These are phyloP conservation scores for Macrochelys suwanniensis DNA, from an alignment of 2,797 vertebrate genomes.

Conservation along the genomic window DNA sequence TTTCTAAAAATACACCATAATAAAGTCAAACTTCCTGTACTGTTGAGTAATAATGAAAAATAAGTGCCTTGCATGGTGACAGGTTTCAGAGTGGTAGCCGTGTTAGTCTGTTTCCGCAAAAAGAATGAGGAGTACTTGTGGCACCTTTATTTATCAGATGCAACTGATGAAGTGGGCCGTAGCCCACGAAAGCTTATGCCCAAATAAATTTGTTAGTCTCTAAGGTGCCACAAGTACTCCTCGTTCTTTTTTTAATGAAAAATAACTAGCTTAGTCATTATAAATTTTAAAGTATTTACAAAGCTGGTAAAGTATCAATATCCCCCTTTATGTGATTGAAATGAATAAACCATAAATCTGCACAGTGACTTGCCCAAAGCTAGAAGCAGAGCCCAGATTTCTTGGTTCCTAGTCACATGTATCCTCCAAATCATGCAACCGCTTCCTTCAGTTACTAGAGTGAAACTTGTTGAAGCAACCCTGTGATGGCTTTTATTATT, in stretches of 20 bases:
- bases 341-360: background rate
- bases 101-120: too few species aligned
- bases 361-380: background rate
- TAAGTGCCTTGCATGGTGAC: too few species aligned
- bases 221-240: too few species aligned
- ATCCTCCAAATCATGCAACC: background rate
- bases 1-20: background rate
- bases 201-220: too few species aligned
- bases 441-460: background rate
- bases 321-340: background rate
- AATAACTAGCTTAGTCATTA: background rate
- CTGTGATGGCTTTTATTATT: background rate
- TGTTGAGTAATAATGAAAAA: background rate
- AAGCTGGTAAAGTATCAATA: background rate
- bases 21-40: background rate
- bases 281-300: background rate
- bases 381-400: background rate
- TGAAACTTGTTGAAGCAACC: background rate
- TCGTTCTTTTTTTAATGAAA: background rate
- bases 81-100: too few species aligned
- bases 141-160: too few species aligned
- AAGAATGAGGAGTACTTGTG: too few species aligned
- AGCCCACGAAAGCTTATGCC: too few species aligned
- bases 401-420: background rate
- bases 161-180: too few species aligned